Evolutionary conservation across 2,888 invertebrate genomes (phyloP), one percentile per base, ranked within the genome.

Genomic region (Endomychus coccineus): DNA sequence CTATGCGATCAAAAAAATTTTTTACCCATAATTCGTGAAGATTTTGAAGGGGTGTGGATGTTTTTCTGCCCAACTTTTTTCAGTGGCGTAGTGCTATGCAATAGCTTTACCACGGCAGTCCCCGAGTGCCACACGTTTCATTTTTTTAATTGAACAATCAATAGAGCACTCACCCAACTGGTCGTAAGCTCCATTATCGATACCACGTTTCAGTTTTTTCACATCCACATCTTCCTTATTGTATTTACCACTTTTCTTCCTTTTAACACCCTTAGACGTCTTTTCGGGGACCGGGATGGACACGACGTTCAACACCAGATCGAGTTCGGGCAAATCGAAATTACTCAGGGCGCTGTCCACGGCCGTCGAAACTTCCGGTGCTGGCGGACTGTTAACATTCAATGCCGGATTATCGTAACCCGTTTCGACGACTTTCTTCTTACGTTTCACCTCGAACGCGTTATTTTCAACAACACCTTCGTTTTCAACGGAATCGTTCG

Each of bases 271-370:
- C 47, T 55, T 43, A 49, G 52, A 16, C 46, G 43, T 29, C 48
- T 39, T 33, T 4, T 27, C 13, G 4, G 32, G 24, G 12, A 48
- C 31, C 3, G 59, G 58, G 14, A 52, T 55, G 4, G 46, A 16
- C 6, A 50, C 49, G 10, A 56, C 39, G 22, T 59, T 59, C 23
- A 56, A 38, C 45, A 57, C 50, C 19, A 58, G 40, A 36, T 37
- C 31, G n/a, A 31, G 14, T 14, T 19, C 5, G 5, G 36, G 36
- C 15, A 33, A 3, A 6, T 38, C 38, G 4, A 21, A n/a, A n/a
- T n/a, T n/a, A n/a, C n/a, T n/a, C n/a, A n/a, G n/a, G n/a, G n/a
- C n/a, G 22, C 12, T 31, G 13, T 14, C 10, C 11, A 16, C 15
- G 15, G 25, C 7, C 19, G 9, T 13, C n/a, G n/a, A n/a, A n/a